These are phyloP conservation scores for Entomobrya proxima DNA, from an alignment of 2,888 invertebrate species.

Conservation along the genomic window DNA sequence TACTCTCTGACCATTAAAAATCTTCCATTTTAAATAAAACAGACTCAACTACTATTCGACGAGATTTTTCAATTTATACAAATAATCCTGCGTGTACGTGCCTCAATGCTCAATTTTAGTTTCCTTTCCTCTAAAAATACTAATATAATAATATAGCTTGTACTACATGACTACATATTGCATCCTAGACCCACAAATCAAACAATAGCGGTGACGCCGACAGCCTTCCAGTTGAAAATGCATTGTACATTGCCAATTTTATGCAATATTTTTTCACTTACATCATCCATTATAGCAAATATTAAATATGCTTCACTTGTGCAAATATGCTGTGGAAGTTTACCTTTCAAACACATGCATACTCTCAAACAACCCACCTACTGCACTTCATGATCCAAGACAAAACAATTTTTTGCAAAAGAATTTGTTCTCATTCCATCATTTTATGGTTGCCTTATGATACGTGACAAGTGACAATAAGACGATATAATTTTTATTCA, in stretches of 20 bases:
- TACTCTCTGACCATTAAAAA: constrained; percentile 24
- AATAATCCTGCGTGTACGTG: constrained; percentile 16
- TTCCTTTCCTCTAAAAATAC: not conserved
- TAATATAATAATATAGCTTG: constrained; percentile 1
- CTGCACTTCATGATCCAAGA: too few relatives aligned
- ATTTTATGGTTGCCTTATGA: too few relatives aligned
- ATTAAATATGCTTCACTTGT: too few relatives aligned
- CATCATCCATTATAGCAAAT: not conserved
- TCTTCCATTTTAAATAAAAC: constrained; percentile 4
- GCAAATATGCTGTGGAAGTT: too few relatives aligned
- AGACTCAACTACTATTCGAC: not conserved
- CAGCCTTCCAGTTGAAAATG: not conserved
- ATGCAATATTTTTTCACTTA: not conserved
- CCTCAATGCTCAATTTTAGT: not conserved
- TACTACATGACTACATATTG: not conserved
- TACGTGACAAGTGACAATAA: too few relatives aligned
- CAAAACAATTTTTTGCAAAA: too few relatives aligned
- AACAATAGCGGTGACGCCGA: not conserved
- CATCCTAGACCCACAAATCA: constrained; percentile 10
- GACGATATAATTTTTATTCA: too few relatives aligned
- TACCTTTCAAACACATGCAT: too few relatives aligned
- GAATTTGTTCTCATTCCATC: too few relatives aligned
- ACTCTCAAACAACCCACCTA: too few relatives aligned
- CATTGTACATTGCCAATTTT: not conserved
- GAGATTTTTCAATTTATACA: not conserved